phyloP scores from a whole-genome alignment of 1,140 invertebrate genomes.

The Drosophila subobscura region DNA sequence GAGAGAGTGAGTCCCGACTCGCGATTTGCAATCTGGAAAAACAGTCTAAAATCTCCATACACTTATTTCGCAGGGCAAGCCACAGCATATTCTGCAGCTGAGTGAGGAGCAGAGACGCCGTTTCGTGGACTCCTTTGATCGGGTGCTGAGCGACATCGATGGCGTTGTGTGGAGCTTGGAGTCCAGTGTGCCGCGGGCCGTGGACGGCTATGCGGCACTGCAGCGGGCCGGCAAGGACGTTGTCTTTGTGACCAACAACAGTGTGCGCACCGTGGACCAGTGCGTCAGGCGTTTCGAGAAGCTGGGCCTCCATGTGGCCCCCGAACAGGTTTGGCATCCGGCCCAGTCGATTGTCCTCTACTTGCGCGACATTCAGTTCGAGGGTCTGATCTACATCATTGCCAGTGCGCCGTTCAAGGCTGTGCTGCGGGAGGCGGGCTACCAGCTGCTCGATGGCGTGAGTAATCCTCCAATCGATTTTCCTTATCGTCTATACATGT shows the following conservation, averaged over 20 bases:
- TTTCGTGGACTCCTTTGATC: conserved; percentile 84
- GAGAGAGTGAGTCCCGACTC: too few relatives aligned
- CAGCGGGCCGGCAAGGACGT: conserved; percentile 87
- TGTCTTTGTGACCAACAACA: conserved; percentile 90
- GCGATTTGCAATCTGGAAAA: too few relatives aligned
- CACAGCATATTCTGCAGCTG: conserved; percentile 53
- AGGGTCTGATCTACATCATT: conserved; percentile 84
- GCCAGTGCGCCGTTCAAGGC: conserved; percentile 65
- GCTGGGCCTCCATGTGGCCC: conserved; percentile 31
- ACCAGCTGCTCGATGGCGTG: conserved; percentile 84
- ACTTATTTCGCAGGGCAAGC: conserved; percentile 10
- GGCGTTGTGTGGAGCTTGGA: conserved; percentile 86
- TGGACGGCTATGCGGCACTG: conserved; percentile 85
- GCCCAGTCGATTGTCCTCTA: conserved; percentile 83
- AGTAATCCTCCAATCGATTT: conserved; percentile 44
- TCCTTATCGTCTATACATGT: neutral
- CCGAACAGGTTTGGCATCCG: conserved; percentile 82
- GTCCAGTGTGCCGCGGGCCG: conserved; percentile 84
- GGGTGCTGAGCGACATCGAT: conserved; percentile 83
- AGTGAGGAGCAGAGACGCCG: conserved; percentile 55
- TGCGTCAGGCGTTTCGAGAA: conserved; percentile 64
- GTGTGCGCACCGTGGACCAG: conserved; percentile 75
- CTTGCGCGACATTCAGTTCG: conserved; percentile 83
- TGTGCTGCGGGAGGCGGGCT: conserved; percentile 81
- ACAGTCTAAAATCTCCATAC: too few relatives aligned